Conservation (phyloP, 2,797 vertebrate genomes). For the Parambassis ranga region DNA sequence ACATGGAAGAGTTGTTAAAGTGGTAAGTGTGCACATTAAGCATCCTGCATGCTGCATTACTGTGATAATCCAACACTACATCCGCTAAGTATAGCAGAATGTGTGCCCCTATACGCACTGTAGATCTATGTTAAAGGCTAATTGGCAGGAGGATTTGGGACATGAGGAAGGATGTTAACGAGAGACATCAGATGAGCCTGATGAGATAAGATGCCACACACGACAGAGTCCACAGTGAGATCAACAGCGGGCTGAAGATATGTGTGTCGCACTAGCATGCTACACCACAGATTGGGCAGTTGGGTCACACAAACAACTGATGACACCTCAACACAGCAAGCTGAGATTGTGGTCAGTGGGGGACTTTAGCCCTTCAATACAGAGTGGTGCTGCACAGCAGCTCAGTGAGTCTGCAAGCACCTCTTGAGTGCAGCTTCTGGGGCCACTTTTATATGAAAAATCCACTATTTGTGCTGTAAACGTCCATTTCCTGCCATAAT, state of each 20-base stretch:
- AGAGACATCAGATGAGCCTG: background rate
- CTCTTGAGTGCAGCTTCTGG: no score
- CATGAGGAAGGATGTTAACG: background rate
- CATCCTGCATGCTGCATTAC: background rate
- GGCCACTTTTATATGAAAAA: no score
- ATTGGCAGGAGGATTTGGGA: conserved; percentile 7
- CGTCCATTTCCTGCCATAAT: no score
- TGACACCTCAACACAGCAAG: no score
- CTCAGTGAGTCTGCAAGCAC: no score
- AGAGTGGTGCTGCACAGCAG: no score
- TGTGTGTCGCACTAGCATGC: no score
- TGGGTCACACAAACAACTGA: no score
- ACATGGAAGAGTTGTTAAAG: background rate
- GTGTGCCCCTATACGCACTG: background rate
- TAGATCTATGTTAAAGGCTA: background rate
- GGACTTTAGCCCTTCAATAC: no score
- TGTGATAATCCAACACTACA: background rate
- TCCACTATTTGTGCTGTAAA: no score
- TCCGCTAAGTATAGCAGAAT: background rate
- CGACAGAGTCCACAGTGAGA: background rate
- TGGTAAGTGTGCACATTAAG: conserved; percentile 4
- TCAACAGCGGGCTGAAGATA: background rate
- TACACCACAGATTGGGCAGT: no score
- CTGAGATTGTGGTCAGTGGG: no score
- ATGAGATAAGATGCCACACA: background rate